Evolutionary conservation across 2,797 vertebrate species (phyloP).

Genomic region (Tenualosa ilisha): DNA sequence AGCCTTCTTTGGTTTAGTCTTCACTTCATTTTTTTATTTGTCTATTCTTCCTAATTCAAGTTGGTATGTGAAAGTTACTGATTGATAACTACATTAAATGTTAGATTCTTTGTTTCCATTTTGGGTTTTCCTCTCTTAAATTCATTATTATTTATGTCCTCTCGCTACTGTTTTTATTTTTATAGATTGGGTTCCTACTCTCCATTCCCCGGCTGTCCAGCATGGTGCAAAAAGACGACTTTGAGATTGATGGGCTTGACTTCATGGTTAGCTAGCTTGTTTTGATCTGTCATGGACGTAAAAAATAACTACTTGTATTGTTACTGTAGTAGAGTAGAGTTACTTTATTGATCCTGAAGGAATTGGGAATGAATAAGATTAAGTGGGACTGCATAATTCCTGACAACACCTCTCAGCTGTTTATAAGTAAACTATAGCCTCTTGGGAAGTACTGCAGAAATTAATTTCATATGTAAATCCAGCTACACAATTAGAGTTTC

Average conservation of each 20-base stretch:
- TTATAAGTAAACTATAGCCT: too few relatives aligned
- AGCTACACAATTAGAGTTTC: not conserved
- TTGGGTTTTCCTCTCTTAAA: too few relatives aligned
- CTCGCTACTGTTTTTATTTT: not conserved
- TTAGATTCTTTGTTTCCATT: not conserved
- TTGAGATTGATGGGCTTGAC: slow-evolving; percentile 89
- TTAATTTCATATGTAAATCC: not conserved
- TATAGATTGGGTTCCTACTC: slow-evolving; percentile 92
- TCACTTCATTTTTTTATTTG: too few relatives aligned
- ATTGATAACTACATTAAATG: not conserved
- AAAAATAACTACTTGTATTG: too few relatives aligned
- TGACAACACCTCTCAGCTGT: too few relatives aligned
- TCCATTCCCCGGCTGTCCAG: slow-evolving; percentile 85
- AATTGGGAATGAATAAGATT: too few relatives aligned
- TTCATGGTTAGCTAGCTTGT: slow-evolving; percentile 79
- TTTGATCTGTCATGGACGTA: not conserved
- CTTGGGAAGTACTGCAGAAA: too few relatives aligned
- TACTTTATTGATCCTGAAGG: too few relatives aligned
- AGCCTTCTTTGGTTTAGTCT: not conserved
- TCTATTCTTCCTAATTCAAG: too few relatives aligned
- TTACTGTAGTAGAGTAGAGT: too few relatives aligned
- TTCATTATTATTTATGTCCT: not conserved
- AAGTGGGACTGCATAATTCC: too few relatives aligned
- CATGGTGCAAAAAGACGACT: slow-evolving; percentile 89
- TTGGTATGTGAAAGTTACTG: too few relatives aligned